Percentiles rank a stretch among this genome's conserved stretches.
These are phyloP conservation scores for Leptopilina syphax DNA, from an alignment of 2,888 invertebrate genomes.

Conservation along the genomic window DNA sequence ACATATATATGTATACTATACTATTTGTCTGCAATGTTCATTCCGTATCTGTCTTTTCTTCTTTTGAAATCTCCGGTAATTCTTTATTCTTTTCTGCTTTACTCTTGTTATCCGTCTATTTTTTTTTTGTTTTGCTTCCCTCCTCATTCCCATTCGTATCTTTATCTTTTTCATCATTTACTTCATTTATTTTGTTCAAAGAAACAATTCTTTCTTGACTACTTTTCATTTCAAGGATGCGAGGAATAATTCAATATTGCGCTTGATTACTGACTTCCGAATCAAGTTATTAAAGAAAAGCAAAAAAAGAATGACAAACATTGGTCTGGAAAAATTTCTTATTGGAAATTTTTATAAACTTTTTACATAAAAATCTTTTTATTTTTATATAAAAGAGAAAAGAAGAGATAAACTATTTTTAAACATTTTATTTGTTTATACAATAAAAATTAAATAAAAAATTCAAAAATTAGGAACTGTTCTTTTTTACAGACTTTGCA, in stretches of 20 bases:
- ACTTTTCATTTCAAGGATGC: conserved; percentile 2
- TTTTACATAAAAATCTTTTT: too few species aligned
- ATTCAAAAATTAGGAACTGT: too few species aligned
- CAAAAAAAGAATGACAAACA: too few species aligned
- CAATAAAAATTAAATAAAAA: too few species aligned
- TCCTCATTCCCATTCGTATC: too few species aligned
- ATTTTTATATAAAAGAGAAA: too few species aligned
- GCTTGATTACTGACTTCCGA: conserved; percentile 20
- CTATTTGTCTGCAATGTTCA: conserved; percentile 19
- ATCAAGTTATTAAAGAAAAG: not conserved
- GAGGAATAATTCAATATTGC: not conserved
- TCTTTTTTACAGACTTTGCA: too few species aligned
- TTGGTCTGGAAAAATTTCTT: too few species aligned
- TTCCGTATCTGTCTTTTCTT: conserved; percentile 35
- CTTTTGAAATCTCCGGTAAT: not conserved
- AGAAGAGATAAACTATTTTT: too few species aligned
- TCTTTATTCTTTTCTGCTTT: conserved; percentile 6
- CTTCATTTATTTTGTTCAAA: conserved; percentile 7
- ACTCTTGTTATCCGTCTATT: not conserved
- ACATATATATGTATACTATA: not conserved
- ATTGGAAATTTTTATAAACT: too few species aligned
- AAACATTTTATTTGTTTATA: too few species aligned
- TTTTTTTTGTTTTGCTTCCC: not conserved
- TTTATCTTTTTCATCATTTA: conserved; percentile 12
- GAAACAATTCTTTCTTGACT: conserved; percentile 8